Evolutionary conservation across 2,888 invertebrate species (phyloP), one percentile per base, ranked within the genome.

Genomic region (Caenorhabditis panamensis): DNA sequence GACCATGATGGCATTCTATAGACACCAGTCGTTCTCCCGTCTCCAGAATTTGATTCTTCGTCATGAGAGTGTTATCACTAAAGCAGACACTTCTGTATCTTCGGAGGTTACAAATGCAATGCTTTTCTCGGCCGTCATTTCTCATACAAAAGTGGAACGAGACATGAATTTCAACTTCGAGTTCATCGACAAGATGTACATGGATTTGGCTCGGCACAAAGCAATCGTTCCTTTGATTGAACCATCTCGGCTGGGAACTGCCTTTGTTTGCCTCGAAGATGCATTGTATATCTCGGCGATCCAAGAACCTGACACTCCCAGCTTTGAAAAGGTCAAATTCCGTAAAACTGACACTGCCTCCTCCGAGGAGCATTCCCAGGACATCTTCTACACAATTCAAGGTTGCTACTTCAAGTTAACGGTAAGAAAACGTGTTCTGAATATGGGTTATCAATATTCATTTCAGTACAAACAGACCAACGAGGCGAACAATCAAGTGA

Each of bases 161-260:
- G 53, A 36, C n/a, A 6, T 36, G 0, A 2, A 6, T 31, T 31
- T 6, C 31, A 31, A 31, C 9, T 31, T 31, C 5, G 5, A 31
- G 9, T 6, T 6, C 4, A 31, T 31, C 9, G 9, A 31, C 31
- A 31, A 31, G 5, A 4, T 31, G 5, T 31, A 31, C 9, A 6
- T 9, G 5, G 31, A 31, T 4, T 31, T 31, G 31, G 4, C 31
- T 6, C 4, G 9, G 9, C 31, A 4, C 22, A 0, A 1, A 0
- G 37, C 11, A 16, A 22, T 20, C 1, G 18, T 2, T 0, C 9
- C 6, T 5, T 20, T 41, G 4, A 49, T 68, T 6, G 16, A 20
- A 2, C 68, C 68, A 51, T 47, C 68, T 0, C 6, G 20, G 9
- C 58, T 59, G 24, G 68, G 68, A 51, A 24, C 26, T 6, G n/a